Percentiles rank a stretch among this genome's conserved stretches.
These are phyloP conservation scores for Dione vanillae DNA, from an alignment of 2,888 invertebrate species.

Conservation along the genomic window DNA sequence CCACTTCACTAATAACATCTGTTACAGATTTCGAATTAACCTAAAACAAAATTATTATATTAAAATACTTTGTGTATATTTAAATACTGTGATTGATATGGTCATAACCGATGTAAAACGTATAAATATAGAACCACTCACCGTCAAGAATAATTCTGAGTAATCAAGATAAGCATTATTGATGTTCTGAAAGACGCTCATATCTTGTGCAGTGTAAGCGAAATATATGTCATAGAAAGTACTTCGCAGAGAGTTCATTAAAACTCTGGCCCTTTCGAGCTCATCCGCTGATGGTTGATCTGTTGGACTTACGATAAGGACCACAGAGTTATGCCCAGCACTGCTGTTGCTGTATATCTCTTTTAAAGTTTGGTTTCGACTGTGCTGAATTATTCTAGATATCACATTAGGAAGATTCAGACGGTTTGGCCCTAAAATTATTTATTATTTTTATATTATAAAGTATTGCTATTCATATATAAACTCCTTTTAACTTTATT, in stretches of 20 bases:
- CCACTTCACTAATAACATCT: conserved; percentile 64
- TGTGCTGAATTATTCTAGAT: conserved; percentile 73
- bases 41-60: conserved; percentile 50
- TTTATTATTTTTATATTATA: conserved; percentile 21
- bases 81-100: too few species aligned
- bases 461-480: too few species aligned
- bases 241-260: conserved; percentile 73
- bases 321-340: conserved; percentile 76
- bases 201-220: conserved; percentile 76
- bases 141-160: conserved; percentile 77
- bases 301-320: conserved; percentile 80
- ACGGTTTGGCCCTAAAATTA: conserved; percentile 79
- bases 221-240: conserved; percentile 82
- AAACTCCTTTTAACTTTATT: too few species aligned
- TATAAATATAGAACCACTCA: conserved; percentile 46
- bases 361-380: conserved; percentile 70
- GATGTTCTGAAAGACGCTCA: conserved; percentile 73
- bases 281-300: conserved; percentile 76
- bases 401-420: conserved; percentile 79
- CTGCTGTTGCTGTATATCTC: conserved; percentile 64
- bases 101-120: neutral
- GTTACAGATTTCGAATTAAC: conserved; percentile 62
- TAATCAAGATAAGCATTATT: conserved; percentile 77
- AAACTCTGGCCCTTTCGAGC: conserved; percentile 64
- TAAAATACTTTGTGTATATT: too few species aligned